Percentiles rank a stretch among this genome's conserved stretches.
Evolutionary conservation across 64 coral and sea anemone genomes (phyloP).

Genomic region (Trachythela sp.): DNA sequence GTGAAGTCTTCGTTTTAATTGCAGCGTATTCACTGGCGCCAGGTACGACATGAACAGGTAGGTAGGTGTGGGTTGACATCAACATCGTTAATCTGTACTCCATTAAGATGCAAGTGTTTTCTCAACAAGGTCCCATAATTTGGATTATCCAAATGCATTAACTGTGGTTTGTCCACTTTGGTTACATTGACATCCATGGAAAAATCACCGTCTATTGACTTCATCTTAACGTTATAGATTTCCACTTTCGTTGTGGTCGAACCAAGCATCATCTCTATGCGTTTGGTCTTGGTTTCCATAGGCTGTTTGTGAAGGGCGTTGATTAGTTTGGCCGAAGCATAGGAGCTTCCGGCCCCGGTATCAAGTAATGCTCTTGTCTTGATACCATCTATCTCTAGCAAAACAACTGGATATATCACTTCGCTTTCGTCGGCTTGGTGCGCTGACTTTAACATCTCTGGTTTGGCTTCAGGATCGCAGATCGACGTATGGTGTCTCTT

Average conservation of each 20-base stretch:
- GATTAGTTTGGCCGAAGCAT: neutral
- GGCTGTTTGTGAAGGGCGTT: neutral
- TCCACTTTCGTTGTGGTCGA: neutral
- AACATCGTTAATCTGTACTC: no score
- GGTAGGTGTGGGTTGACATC: no score
- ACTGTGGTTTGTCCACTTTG: neutral
- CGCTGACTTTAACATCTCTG: neutral
- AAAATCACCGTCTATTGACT: neutral
- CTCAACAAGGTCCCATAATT: no score
- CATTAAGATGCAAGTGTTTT: no score
- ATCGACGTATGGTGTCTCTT: slow-evolving; percentile 40
- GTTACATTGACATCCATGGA: neutral
- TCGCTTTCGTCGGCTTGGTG: neutral
- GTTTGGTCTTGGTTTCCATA: neutral
- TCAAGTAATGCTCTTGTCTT: neutral
- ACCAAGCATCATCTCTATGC: neutral
- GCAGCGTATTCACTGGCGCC: no score
- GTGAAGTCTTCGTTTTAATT: neutral
- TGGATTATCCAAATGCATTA: neutral
- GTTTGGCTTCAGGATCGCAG: neutral
- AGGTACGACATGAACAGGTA: no score
- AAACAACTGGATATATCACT: neutral
- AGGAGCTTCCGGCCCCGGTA: neutral
- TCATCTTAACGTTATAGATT: neutral
- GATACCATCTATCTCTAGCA: neutral